These are phyloP conservation scores for Onychomys torridus DNA, from an alignment of 2,797 vertebrate genomes.

Conservation along the genomic window DNA sequence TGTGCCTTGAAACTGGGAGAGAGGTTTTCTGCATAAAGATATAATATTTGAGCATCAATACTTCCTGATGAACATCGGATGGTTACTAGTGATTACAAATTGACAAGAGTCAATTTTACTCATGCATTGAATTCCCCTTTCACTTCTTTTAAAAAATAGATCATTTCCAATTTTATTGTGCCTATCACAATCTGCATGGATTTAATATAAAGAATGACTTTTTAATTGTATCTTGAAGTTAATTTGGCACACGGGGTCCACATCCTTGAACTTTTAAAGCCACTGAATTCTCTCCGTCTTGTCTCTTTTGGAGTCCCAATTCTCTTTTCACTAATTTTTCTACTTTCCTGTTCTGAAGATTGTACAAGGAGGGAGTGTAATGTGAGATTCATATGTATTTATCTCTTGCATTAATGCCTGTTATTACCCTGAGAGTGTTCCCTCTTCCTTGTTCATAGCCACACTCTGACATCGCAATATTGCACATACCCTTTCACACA, in stretches of 20 bases:
- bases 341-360: conserved; percentile 2
- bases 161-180: not conserved
- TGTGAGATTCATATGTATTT: not conserved
- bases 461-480: not conserved
- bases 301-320: not conserved
- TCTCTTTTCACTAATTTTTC: conserved; percentile 15
- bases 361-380: not conserved
- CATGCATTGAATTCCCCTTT: not conserved
- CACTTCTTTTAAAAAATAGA: not conserved
- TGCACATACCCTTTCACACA: not conserved
- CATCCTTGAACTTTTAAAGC: conserved; percentile 33
- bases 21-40: not conserved
- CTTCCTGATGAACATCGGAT: conserved; percentile 37
- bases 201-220: conserved; percentile 6
- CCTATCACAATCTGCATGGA: not conserved
- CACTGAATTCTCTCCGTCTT: not conserved
- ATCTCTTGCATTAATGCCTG: not conserved
- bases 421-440: not conserved
- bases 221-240: conserved; percentile 34
- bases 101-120: not conserved
- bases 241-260: not conserved
- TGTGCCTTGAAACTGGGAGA: conserved; percentile 16
- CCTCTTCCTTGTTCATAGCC: not conserved
- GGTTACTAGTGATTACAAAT: conserved; percentile 9
- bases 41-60: not conserved